Percentiles rank a stretch among this genome's conserved stretches.
Conservation (phyloP, 1,140 invertebrate genomes). For the Plodia interpunctella region DNA sequence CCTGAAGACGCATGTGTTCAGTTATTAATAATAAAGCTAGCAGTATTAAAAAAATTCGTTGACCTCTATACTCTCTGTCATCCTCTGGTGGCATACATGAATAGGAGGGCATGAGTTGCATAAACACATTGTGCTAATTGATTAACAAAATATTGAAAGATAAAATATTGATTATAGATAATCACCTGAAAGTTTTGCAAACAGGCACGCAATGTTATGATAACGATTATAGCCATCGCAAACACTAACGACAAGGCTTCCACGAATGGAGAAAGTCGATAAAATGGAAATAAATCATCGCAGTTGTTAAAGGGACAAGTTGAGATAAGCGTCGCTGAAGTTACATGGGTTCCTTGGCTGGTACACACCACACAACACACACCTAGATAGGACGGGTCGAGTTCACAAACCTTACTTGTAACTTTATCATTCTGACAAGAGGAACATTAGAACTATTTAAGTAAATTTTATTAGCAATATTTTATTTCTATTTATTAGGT, state of each 20-base stretch:
- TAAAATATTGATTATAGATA: neutral
- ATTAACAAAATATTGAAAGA: neutral
- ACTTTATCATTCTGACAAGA: conserved; percentile 17
- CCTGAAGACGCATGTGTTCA: no score
- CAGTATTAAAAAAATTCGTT: no score
- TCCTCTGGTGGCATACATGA: no score
- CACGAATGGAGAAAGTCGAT: conserved; percentile 41
- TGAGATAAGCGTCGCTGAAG: conserved; percentile 59
- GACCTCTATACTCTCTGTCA: no score
- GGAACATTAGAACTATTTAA: conserved; percentile 23
- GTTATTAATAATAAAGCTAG: no score
- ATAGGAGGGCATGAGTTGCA: no score
- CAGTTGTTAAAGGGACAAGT: conserved; percentile 44
- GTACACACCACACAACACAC: conserved; percentile 45
- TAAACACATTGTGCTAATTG: neutral
- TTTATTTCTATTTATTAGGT: neutral
- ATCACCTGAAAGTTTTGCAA: neutral
- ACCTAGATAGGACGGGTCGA: conserved; percentile 16
- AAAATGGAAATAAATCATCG: conserved; percentile 65
- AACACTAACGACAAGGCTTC: conserved; percentile 41
- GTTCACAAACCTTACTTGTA: conserved; percentile 8
- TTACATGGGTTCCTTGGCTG: conserved; percentile 49
- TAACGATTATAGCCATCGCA: conserved; percentile 33
- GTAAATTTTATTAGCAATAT: neutral
- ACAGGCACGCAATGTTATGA: conserved; percentile 21